Base-by-base conservation (phyloP, 1,140 invertebrate species). In the Anthonomus grandis region DNA sequence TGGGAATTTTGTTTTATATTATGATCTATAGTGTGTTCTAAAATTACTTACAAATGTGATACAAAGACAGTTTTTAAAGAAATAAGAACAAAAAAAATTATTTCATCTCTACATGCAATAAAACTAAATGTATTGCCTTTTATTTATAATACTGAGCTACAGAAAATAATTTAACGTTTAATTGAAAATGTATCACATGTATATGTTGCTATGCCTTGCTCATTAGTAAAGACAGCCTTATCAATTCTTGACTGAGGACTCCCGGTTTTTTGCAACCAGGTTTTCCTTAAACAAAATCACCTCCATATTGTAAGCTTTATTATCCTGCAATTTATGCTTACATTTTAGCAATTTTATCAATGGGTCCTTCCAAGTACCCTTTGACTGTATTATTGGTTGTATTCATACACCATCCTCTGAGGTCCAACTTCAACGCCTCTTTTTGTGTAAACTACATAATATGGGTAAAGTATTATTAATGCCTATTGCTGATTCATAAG, bases 361-460 rank as follows among this genome's bases (percentile, higher is more conserved):
- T 60, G 6, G 79, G 74, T 31, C 89, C 89, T 75, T 91, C 80
- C 17, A 89, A 65, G 45, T 78, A 76, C 10, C 89, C 89, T 22
- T 82, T 66, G 1, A 92, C 89, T 4, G 87, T 90, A n/a, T 80
- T 83, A 44, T 73, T 59, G 1, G 75, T 61, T 0, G 88, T 90
- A 68, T 92, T 91, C 76, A 81, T 84, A 61, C 86, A 87, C 86
- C 86, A 91, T 13, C 89, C 89, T 64, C 75, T 80, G 1, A 91
- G 62, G 3, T 79, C 78, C 13, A 89, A 72, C 63, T 82, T 79
- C 49, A 81, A 79, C 0, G 82, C 85, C 72, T 83, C 78, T 62
- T 80, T 74, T 68, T 86, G 78, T 4, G 88, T 90, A 56, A 82
- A 77, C 85, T 89, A n/a, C n/a, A n/a, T n/a, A n/a, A n/a, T n/a